Conservation (phyloP, 2,113 vertebrate genomes). For the Cynopterus brachyotis region DNA sequence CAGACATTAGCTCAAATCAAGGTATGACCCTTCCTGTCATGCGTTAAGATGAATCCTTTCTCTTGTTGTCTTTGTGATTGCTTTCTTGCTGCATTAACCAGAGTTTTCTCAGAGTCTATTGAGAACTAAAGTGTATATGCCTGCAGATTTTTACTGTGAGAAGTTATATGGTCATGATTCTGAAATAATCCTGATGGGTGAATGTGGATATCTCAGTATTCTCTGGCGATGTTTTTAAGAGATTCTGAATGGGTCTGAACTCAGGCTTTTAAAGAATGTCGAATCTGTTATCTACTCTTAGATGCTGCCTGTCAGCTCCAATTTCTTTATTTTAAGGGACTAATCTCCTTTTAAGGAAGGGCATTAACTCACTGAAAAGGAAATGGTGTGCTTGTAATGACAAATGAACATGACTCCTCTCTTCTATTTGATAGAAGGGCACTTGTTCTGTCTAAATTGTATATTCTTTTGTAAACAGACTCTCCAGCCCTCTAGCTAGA, state of each 20-base stretch:
- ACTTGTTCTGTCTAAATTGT: slow-evolving; percentile 67
- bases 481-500: slow-evolving; percentile 52
- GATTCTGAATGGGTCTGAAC: slow-evolving; percentile 38
- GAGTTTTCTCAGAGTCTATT: neutral
- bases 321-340: slow-evolving; percentile 64
- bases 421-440: slow-evolving; percentile 65
- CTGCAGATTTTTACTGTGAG: neutral
- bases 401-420: slow-evolving; percentile 68
- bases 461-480: slow-evolving; percentile 72
- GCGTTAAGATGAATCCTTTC: slow-evolving; percentile 41
- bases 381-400: slow-evolving; percentile 71
- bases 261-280: slow-evolving; percentile 52
- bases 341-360: slow-evolving; percentile 71
- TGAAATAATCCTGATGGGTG: slow-evolving; percentile 28
- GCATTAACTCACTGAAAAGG: slow-evolving; percentile 70
- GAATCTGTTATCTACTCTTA: slow-evolving; percentile 43
- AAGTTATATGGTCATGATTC: slow-evolving; percentile 24
- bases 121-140: neutral
- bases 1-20: slow-evolving; percentile 58
- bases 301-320: slow-evolving; percentile 53
- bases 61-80: neutral
- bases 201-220: neutral
- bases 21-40: slow-evolving; percentile 33
- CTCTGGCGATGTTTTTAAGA: slow-evolving; percentile 22
- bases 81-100: slow-evolving; percentile 38